Base-by-base conservation (phyloP, 1,140 invertebrate genomes). In the Stegodyphus dumicola region DNA sequence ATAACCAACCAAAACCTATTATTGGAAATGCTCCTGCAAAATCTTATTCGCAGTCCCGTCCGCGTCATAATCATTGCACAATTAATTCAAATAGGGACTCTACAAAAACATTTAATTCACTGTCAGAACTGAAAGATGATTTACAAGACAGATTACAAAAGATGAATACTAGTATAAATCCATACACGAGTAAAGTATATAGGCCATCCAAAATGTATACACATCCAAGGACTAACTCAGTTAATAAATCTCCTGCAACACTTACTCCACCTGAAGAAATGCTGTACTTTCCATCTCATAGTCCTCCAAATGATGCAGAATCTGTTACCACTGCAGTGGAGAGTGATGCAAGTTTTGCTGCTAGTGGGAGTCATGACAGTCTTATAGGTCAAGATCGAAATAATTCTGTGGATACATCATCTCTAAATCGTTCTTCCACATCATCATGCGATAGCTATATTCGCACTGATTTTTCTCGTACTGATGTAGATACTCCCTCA, bases 1-100 rank as follows among this genome's bases (percentile, higher is more conserved):
- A 88, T 83, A 78, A 86, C 56, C 87, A 87, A 77, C 88, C 88
- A 2, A 88, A 88, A 73, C 88, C 88, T 3, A 88, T 88, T 11
- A 86, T 88, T 75, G 77, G 79, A 11, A 86, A 85, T 67, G 76
- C 83, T 15, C 87, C 87, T 48, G 66, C 87, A 6, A 87, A 87
- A 78, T 77, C 83, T 56, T 83, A 86, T 54, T 86, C 85, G 0
- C 87, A 87, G 13, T 77, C 78, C 17, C 69, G 87, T 60, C 84
- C 87, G 33, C 70, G 87, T 33, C 75, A 56, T 15, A 86, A 86
- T 18, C 48, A 53, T 65, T 60, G 11, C 17, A 18, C 13, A 2
- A 49, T 52, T 49, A 17, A 52, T 17, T 88, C 69, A 60, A 89
- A 49, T 78, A 88, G 86, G 71, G 80, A 79, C 33, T 48, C 66